phyloP scores from a whole-genome alignment of 2,888 invertebrate genomes.

The Monoplex corrugatus region DNA sequence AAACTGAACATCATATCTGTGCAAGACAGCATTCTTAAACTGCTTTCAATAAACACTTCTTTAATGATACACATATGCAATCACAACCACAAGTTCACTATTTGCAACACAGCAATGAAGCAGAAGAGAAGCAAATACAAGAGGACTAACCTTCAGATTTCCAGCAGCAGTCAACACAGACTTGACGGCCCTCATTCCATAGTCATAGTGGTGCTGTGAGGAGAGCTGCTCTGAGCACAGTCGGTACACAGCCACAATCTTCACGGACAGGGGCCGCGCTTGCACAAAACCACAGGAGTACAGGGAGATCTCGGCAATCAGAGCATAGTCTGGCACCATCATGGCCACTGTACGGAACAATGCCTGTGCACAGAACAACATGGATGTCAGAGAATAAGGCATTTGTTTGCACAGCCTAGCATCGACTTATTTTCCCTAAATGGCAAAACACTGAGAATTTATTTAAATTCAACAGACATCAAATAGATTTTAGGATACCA shows the following conservation, averaged over 20 bases:
- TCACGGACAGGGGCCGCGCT: constrained; percentile 86
- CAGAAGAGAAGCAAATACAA: neutral
- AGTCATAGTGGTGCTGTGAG: constrained; percentile 83
- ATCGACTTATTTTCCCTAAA: too few relatives aligned
- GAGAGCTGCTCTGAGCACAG: constrained; percentile 83
- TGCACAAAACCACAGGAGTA: constrained; percentile 96
- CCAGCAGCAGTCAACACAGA: constrained; percentile 83
- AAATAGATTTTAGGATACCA: too few relatives aligned
- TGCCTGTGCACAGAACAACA: constrained; percentile 80
- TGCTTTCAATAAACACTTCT: too few relatives aligned
- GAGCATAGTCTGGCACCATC: constrained; percentile 99
- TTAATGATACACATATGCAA: too few relatives aligned
- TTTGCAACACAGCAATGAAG: neutral
- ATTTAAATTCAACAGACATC: too few relatives aligned
- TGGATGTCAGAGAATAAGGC: too few relatives aligned
- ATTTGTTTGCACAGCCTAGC: too few relatives aligned
- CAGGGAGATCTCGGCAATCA: constrained; percentile 97
- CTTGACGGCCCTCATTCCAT: constrained; percentile 84
- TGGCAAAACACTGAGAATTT: too few relatives aligned
- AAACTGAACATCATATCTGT: too few relatives aligned
- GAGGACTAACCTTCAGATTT: constrained; percentile 82
- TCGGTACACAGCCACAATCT: constrained; percentile 83
- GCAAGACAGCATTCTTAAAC: too few relatives aligned
- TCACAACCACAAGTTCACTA: too few relatives aligned
- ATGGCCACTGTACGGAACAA: constrained; percentile 96